Conservation (phyloP, 2,797 vertebrate genomes). For the Tragelaphus eurycerus region DNA sequence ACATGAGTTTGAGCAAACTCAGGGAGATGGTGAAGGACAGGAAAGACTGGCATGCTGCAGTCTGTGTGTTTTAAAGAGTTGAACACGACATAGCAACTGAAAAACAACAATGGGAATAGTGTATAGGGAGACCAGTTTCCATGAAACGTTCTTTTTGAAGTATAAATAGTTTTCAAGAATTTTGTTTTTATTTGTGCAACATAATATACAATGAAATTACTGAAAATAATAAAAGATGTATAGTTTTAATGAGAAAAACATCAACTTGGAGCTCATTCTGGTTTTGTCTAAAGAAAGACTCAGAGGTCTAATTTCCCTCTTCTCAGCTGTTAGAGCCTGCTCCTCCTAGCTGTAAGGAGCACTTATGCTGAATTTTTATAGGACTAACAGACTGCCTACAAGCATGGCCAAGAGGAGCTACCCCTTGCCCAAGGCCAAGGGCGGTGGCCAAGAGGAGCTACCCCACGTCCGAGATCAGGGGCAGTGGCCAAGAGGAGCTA, state of each 20-base stretch:
- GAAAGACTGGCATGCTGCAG: background rate
- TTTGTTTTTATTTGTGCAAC: background rate
- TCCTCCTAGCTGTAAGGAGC: background rate
- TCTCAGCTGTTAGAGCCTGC: background rate
- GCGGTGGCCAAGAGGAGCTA: accelerated
- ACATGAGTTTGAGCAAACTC: background rate
- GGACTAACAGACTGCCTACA: background rate
- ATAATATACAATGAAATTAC: background rate
- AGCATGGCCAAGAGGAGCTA: accelerated
- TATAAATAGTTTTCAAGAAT: background rate
- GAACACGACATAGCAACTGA: background rate
- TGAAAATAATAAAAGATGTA: background rate
- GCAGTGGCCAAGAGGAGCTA: too few species aligned
- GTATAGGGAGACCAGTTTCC: background rate
- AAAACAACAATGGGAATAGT: background rate
- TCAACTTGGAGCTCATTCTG: background rate
- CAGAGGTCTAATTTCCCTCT: background rate
- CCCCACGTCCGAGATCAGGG: too few species aligned
- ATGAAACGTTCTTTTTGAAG: background rate
- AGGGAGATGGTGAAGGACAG: background rate
- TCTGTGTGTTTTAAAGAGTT: background rate
- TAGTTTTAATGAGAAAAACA: background rate
- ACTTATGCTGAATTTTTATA: background rate
- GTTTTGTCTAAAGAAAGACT: background rate
- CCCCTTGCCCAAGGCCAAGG: accelerated